Conservation (phyloP, 2,797 vertebrate genomes). For the Sebastes nivosus region DNA sequence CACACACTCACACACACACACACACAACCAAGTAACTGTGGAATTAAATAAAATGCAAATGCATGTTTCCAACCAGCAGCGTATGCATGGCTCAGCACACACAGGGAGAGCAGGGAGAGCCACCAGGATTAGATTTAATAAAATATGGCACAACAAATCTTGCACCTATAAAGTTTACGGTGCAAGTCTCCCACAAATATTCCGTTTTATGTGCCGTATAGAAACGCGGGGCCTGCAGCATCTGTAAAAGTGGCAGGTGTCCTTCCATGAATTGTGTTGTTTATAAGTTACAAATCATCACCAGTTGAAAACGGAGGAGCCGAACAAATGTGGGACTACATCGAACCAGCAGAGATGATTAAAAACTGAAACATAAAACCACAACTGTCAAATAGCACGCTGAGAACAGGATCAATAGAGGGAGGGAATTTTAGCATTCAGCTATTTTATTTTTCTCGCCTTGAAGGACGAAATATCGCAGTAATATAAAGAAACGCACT, state of each 20-base stretch:
- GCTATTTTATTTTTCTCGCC: constrained; percentile 20
- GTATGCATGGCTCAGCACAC: constrained; percentile 53
- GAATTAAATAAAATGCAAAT: constrained; percentile 57
- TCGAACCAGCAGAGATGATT: constrained; percentile 64
- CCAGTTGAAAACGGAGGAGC: constrained; percentile 40
- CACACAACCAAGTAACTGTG: neutral
- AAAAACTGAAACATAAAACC: constrained; percentile 73
- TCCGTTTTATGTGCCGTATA: constrained; percentile 67
- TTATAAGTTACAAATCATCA: constrained; percentile 73
- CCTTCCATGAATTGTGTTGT: constrained; percentile 75
- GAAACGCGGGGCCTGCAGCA: constrained; percentile 59
- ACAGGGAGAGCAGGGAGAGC: constrained; percentile 28
- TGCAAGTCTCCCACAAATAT: constrained; percentile 76
- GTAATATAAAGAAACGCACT: neutral
- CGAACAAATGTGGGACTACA: constrained; percentile 57
- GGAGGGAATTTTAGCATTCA: constrained; percentile 33
- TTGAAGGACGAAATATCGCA: constrained; percentile 36
- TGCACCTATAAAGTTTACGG: constrained; percentile 78
- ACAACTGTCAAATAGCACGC: constrained; percentile 52
- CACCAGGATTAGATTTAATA: constrained; percentile 75
- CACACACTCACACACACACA: neutral
- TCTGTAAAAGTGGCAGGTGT: constrained; percentile 77
- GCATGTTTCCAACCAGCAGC: constrained; percentile 31
- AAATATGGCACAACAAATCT: constrained; percentile 81
- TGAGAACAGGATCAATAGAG: constrained; percentile 43